Conservation (phyloP, 2,113 vertebrate genomes). For the Bujurquina vittata region DNA sequence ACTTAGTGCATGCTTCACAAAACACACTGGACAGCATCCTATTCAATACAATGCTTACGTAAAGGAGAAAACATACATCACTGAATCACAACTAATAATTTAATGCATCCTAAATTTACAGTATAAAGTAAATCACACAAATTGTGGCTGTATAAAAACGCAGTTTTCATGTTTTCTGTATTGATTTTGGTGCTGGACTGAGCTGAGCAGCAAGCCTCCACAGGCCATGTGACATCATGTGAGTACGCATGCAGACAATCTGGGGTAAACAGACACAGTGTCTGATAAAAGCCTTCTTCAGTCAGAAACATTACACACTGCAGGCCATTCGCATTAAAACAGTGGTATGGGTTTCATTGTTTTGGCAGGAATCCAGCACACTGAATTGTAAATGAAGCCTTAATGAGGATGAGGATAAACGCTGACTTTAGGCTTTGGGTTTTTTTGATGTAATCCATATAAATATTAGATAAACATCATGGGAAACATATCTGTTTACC, state of each 20-base stretch:
- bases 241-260: constrained; percentile 6
- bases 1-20: background rate
- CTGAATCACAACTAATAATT: background rate
- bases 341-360: background rate
- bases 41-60: background rate
- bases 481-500: background rate
- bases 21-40: background rate
- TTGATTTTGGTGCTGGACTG: constrained; percentile 27
- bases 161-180: background rate
- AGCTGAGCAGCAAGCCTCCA: background rate
- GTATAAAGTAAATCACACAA: background rate
- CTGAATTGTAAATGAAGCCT: constrained; percentile 21
- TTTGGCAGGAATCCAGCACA: constrained; percentile 13
- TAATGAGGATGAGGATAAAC: background rate
- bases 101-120: background rate
- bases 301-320: background rate
- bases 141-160: background rate
- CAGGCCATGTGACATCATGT: constrained; percentile 49
- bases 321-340: background rate
- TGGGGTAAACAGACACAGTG: constrained; percentile 24
- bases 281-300: constrained; percentile 18
- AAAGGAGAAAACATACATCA: background rate
- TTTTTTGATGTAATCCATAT: background rate
- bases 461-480: background rate
- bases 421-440: constrained; percentile 15